Conservation (phyloP, 2,888 invertebrate genomes). For the Rotaria socialis region DNA sequence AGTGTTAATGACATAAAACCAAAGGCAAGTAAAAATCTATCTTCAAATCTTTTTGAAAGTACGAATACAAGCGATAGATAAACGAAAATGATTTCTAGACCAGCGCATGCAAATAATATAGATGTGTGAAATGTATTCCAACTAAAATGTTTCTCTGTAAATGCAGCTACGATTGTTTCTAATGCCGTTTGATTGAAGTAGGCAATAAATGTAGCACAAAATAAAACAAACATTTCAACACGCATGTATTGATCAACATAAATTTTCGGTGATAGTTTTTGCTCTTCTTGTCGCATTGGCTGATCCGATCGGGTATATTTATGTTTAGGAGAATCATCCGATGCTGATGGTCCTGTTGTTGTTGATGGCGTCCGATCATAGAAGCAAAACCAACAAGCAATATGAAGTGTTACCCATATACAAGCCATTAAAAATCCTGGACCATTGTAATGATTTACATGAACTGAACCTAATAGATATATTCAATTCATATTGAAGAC, state of each 20-base stretch:
- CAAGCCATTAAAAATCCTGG: constrained; percentile 60
- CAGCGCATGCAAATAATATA: constrained; percentile 59
- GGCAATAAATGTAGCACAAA: constrained; percentile 58
- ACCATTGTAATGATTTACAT: constrained; percentile 57
- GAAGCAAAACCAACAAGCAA: constrained; percentile 51
- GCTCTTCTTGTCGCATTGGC: not conserved
- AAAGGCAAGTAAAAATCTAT: constrained; percentile 54
- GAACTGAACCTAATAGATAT: constrained; percentile 52
- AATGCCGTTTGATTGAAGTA: constrained; percentile 60
- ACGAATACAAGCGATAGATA: constrained; percentile 55
- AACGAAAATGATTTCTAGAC: constrained; percentile 56
- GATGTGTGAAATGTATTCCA: constrained; percentile 60
- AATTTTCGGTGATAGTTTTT: not conserved
- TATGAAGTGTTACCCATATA: constrained; percentile 50
- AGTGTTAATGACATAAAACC: constrained; percentile 54
- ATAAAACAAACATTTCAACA: constrained; percentile 56
- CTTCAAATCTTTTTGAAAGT: constrained; percentile 54
- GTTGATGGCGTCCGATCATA: constrained; percentile 16
- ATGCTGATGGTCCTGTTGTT: constrained; percentile 11
- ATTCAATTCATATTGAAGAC: constrained; percentile 55
- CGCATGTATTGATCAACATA: not conserved
- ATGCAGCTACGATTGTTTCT: constrained; percentile 60
- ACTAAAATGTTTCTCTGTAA: constrained; percentile 55
- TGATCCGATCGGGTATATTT: constrained; percentile 27
- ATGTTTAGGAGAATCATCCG: constrained; percentile 20